Evolutionary conservation across 1,140 invertebrate species (phyloP).

Genomic region (Dendrolimus punctatus): DNA sequence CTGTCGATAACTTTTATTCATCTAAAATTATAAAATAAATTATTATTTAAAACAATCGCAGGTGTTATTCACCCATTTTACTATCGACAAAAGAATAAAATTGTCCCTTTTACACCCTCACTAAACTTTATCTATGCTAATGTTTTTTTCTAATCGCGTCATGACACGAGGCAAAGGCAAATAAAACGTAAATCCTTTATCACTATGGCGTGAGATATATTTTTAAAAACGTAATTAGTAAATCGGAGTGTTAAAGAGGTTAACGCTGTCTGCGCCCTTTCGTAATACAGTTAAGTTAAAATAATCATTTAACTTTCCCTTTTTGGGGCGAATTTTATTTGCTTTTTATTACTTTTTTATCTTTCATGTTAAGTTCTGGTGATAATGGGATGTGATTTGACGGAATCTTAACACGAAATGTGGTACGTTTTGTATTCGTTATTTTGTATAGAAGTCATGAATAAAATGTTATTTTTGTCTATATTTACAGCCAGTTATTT

Average conservation of each 20-base stretch:
- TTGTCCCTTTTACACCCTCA: neutral
- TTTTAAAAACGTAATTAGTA: neutral
- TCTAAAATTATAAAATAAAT: too few species aligned
- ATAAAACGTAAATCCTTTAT: constrained; percentile 1
- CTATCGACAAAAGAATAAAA: neutral
- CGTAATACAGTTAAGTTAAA: constrained; percentile 11
- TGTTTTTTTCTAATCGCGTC: neutral
- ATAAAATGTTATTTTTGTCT: too few species aligned
- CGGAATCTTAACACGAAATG: too few species aligned
- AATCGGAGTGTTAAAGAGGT: constrained; percentile 11
- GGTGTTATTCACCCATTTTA: neutral
- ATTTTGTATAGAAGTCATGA: too few species aligned
- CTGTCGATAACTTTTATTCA: too few species aligned
- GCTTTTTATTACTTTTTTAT: too few species aligned
- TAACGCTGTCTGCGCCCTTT: constrained; percentile 23
- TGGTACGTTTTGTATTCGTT: too few species aligned
- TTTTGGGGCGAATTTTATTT: neutral
- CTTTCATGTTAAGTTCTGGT: too few species aligned
- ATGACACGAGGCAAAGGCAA: constrained; percentile 1
- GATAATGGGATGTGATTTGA: too few species aligned
- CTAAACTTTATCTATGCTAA: too few species aligned
- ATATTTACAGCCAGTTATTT: too few species aligned
- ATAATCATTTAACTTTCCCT: neutral
- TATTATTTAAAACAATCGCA: too few species aligned
- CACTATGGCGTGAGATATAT: neutral